These are phyloP conservation scores for Catharus ustulatus DNA, from an alignment of 2,797 vertebrate species.

Conservation along the genomic window DNA sequence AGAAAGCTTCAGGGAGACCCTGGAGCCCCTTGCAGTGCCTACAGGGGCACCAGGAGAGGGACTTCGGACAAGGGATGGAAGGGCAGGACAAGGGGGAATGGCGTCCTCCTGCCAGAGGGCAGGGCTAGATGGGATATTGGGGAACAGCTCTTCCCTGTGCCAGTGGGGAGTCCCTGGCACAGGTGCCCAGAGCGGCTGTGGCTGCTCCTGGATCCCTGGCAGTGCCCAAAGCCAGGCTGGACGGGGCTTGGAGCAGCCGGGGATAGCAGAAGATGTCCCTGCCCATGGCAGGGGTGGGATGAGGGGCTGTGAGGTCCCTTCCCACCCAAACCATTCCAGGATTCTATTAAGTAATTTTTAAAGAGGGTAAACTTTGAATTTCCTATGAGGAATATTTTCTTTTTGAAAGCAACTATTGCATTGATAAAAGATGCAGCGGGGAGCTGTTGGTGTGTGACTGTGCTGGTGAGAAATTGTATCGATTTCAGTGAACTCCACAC, in stretches of 20 bases:
- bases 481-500: not conserved
- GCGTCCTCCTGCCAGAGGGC: not conserved
- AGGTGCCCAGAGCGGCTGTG: not conserved
- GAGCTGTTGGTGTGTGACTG: not conserved
- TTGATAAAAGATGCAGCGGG: not conserved
- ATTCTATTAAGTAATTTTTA: not conserved
- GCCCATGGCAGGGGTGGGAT: not conserved
- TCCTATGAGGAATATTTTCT: not conserved
- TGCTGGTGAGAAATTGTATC: not conserved
- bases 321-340: not conserved
- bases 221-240: not conserved
- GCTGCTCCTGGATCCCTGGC: not conserved
- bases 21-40: not conserved
- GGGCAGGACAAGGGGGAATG: not conserved
- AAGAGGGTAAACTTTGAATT: not conserved
- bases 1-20: not conserved
- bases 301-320: not conserved
- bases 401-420: not conserved
- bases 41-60: not conserved
- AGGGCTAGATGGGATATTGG: accelerated
- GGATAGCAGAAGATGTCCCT: accelerated
- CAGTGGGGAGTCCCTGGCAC: not conserved
- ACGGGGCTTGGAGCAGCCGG: not conserved
- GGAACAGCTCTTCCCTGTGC: not conserved
- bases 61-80: not conserved